Evolutionary conservation across 2,888 invertebrate genomes (phyloP), one percentile per base, ranked within the genome.

Genomic region (Hypena proboscidalis): DNA sequence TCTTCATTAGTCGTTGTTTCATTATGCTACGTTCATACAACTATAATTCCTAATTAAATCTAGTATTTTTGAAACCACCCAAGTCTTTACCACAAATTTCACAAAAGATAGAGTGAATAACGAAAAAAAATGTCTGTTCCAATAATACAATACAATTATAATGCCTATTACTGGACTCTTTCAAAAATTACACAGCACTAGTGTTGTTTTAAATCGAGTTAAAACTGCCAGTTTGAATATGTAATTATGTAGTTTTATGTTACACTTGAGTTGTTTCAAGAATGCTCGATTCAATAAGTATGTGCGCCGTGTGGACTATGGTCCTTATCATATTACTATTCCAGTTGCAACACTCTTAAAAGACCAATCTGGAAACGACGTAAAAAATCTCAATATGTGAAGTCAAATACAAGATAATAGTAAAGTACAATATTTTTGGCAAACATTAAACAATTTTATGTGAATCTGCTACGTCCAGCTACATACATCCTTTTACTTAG

Each of bases 321-420:
- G 65, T 72, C 71, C 66, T 66, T 64, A 68, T 78, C 86, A 89
- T 61, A 85, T 80, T 66, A 82, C 81, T 82, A 89, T 81, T 74
- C 88, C 89, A 71, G 85, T 85, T 67, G 87, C 77, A 73, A 89
- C 87, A 83, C 80, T 87, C 85, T 90, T 90, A 90, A 90, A 90
- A 78, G 90, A 90, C 89, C 90, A 88, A 90, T 90, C 90, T 90
- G 90, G 83, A 89, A 89, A 83, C 71, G 63, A 72, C 67, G 75
- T 57, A 67, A 65, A 67, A 63, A 57, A 62, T 58, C 52, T 58
- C 56, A 58, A 59, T 52, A 65, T 51, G 59, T 57, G 50, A 43
- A 29, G 40, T 53, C 44, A 41, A 34, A 44, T 50, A 58, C 43
- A 50, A 50, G 35, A 52, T 42, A 43, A 52, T 43, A 49, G 39